Percentiles rank a stretch among this genome's conserved stretches.
Conservation (phyloP, 1,140 invertebrate species). For the Amyelois transitella region DNA sequence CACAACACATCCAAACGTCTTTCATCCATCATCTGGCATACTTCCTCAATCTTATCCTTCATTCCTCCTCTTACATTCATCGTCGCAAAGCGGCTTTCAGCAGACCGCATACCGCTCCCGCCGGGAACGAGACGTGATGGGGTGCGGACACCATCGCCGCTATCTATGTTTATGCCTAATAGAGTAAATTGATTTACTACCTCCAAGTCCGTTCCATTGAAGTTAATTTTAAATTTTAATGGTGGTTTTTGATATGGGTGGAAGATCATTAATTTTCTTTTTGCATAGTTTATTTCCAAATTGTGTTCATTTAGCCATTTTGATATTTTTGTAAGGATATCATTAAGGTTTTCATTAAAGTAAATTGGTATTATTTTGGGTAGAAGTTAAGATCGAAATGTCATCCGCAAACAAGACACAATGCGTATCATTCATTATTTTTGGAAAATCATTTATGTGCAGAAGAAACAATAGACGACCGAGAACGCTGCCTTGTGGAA, state of each 20-base stretch:
- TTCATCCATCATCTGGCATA: too few relatives aligned
- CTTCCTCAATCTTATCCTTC: too few relatives aligned
- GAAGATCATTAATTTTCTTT: conserved; percentile 1
- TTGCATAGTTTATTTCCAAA: conserved; percentile 3
- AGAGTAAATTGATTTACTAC: too few relatives aligned
- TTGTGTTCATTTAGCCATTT: conserved; percentile 4
- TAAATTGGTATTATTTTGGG: not conserved
- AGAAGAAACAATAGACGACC: conserved; percentile 1
- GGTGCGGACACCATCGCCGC: too few relatives aligned
- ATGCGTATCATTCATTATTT: not conserved
- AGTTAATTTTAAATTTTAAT: too few relatives aligned
- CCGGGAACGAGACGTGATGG: too few relatives aligned
- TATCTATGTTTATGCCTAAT: too few relatives aligned
- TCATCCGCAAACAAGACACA: conserved; percentile 7
- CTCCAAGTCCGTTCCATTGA: too few relatives aligned
- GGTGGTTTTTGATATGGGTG: not conserved
- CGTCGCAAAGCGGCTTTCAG: too few relatives aligned
- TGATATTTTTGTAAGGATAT: not conserved
- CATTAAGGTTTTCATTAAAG: not conserved
- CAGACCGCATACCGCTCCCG: too few relatives aligned
- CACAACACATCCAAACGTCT: too few relatives aligned
- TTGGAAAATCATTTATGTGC: conserved; percentile 5
- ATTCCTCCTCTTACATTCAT: too few relatives aligned
- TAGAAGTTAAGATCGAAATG: conserved; percentile 2
- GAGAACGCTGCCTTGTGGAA: conserved; percentile 2